A percentile compares a stretch with the other conserved stretches of the same genome.
Conservation (phyloP, 2,888 invertebrate genomes). For the Myopa tessellatipennis region DNA sequence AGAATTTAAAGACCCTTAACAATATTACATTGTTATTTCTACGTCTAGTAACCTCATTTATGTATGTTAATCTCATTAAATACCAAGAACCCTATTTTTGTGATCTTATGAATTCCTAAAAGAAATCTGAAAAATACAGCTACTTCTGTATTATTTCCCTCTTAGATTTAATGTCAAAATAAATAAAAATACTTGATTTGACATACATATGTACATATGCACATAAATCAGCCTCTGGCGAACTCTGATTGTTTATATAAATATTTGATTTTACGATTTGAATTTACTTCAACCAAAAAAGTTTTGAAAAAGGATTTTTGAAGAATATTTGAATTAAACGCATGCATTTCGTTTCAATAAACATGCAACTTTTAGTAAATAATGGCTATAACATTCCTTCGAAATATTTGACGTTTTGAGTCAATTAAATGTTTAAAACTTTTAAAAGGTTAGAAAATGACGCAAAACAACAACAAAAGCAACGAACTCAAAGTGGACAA, state of each 20-base stretch:
- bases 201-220: slow-evolving; percentile 8
- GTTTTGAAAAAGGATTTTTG: too few relatives aligned
- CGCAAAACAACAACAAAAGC: slow-evolving; percentile 32
- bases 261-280: too few relatives aligned
- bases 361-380: slow-evolving; percentile 19
- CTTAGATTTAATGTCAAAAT: slow-evolving; percentile 17
- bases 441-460: neutral
- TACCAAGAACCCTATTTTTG: too few relatives aligned
- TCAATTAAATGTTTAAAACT: slow-evolving; percentile 6
- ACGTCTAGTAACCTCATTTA: too few relatives aligned
- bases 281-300: too few relatives aligned
- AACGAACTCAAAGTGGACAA: slow-evolving; percentile 24
- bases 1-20: too few relatives aligned
- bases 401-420: neutral
- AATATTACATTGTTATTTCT: too few relatives aligned
- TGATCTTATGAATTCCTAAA: too few relatives aligned
- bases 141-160: too few relatives aligned
- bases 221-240: neutral
- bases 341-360: slow-evolving; percentile 3
- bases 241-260: too few relatives aligned
- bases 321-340: neutral
- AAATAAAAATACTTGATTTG: neutral
- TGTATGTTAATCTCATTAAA: too few relatives aligned
- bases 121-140: too few relatives aligned
- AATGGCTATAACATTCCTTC: neutral